Evolutionary conservation across 2,113 vertebrate genomes (phyloP).

Genomic region (Rhinoderma darwinii): DNA sequence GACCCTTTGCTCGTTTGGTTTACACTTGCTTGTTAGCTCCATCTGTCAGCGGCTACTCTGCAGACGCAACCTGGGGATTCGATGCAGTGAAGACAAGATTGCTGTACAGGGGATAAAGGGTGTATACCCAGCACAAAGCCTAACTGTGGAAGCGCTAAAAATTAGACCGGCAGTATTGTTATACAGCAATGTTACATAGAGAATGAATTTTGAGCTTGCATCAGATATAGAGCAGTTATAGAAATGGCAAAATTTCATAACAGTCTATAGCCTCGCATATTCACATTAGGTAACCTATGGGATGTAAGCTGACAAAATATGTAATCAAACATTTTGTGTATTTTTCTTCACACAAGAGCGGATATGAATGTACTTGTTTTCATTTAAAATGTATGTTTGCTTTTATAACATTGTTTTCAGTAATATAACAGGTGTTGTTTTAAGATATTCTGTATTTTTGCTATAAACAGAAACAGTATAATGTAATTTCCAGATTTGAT

Average conservation of each 20-base stretch:
- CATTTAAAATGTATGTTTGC: neutral
- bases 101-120: too few species aligned
- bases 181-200: too few species aligned
- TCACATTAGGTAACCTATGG: neutral
- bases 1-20: too few species aligned
- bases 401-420: neutral
- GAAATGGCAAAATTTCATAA: neutral
- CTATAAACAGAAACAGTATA: neutral
- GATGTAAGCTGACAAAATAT: neutral
- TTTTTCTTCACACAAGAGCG: neutral
- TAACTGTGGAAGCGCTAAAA: too few species aligned
- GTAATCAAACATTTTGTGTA: neutral
- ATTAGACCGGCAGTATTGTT: too few species aligned
- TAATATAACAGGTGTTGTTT: slow-evolving; percentile 23
- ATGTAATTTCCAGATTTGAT: slow-evolving; percentile 1
- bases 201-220: neutral
- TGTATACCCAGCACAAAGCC: too few species aligned
- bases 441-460: slow-evolving; percentile 8
- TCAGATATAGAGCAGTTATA: neutral
- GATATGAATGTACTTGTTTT: slow-evolving; percentile 16
- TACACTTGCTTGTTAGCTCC: too few species aligned
- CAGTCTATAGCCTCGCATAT: neutral
- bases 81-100: too few species aligned
- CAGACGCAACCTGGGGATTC: too few species aligned
- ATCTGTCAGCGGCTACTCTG: too few species aligned